Base-by-base conservation (phyloP, 2,888 invertebrate species). In the Caenorhabditis zanzibari region DNA sequence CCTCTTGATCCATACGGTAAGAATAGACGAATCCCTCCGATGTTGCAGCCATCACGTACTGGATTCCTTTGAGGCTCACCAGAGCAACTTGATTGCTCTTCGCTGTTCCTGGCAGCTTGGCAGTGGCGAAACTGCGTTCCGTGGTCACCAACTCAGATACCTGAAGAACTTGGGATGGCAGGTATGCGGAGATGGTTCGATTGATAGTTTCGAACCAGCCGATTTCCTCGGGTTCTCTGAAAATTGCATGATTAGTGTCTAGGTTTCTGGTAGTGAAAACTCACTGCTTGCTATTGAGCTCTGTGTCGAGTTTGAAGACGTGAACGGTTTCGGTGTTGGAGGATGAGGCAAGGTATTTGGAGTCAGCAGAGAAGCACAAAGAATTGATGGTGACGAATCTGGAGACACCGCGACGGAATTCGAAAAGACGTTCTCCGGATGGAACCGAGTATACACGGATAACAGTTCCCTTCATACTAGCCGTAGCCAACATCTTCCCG, bases 291-390 rank as follows among this genome's bases (percentile, higher is more conserved):
- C 3, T 68, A 14, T 54, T 68, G 0, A 44, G 64, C 35, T 79
- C 82, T 56, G 74, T 88, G 14, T 95, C 95, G 92, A 98, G 94
- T 92, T 96, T 96, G 94, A 99, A 99, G 92, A 99, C 96, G 94
- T 99, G 99, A 54, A 95, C 96, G 73, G 99, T 99, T 94, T 94
- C 92, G 22, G 98, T 98, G 94, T 98, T 98, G 93, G 97, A 97
- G 90, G 97, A 97, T 92, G 97, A 96, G 88, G 96, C 96, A 88
- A 99, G 95, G 94, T 95, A 97, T 90, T 95, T 94, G 66, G 96
- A 95, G 93, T 97, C 97, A 91, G 95, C 95, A 93, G 96, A 96
- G 94, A 99, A 99, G 73, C 96, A 95, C 88, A 99, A 94, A 92
- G 97, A 97, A 89, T 96, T 95, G 93, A 99, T 98, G 91, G 95